Percentiles rank a stretch among this genome's conserved stretches.
Evolutionary conservation across 2,797 vertebrate genomes (phyloP).

Genomic region (Molossus alvarezi): DNA sequence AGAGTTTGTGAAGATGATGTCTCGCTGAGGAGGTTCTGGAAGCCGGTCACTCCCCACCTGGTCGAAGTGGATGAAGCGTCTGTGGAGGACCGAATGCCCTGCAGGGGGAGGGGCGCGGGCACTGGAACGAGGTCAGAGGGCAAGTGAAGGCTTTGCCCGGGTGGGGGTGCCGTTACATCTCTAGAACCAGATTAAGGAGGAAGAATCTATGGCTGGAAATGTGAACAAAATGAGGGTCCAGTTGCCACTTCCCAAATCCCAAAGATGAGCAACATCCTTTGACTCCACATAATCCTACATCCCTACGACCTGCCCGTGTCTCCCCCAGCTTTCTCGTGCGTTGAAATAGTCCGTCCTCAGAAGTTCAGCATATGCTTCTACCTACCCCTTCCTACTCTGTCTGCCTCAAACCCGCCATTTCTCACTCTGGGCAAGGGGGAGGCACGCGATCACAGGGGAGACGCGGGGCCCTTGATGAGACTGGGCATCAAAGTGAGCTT

Average conservation of each 20-base stretch:
- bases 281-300: rapidly evolving
- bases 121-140: neutral
- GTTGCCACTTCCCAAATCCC: neutral
- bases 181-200: neutral
- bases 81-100: neutral
- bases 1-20: slow-evolving; percentile 91
- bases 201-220: neutral
- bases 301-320: neutral
- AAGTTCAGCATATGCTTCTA: neutral
- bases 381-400: neutral
- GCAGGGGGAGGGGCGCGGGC: rapidly evolving
- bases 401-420: neutral
- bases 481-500: neutral
- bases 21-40: slow-evolving; percentile 80
- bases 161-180: neutral
- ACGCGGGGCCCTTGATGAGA: neutral
- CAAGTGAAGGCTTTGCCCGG: neutral
- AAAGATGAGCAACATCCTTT: neutral
- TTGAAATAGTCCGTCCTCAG: neutral
- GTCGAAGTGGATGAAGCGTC: rapidly evolving
- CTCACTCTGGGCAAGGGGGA: neutral
- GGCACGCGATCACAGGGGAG: rapidly evolving
- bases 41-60: neutral
- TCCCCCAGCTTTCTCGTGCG: neutral
- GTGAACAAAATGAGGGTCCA: neutral